These are phyloP conservation scores for Parasteatoda lunata DNA, from an alignment of 2,888 invertebrate genomes.

Conservation along the genomic window DNA sequence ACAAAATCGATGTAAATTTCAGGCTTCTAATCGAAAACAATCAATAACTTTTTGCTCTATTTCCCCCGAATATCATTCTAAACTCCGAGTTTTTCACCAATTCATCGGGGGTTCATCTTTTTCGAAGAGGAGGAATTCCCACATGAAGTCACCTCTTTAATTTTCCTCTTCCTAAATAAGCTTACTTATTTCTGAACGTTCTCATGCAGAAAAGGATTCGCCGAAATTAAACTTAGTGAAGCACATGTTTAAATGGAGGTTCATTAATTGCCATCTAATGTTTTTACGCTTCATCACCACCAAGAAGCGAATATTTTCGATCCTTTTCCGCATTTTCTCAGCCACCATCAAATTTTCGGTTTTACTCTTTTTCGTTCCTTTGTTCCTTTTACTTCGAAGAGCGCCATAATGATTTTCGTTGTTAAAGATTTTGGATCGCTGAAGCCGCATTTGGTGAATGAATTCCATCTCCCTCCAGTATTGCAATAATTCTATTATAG, in stretches of 20 bases:
- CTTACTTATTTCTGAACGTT: slow-evolving; percentile 37
- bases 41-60: too few species aligned
- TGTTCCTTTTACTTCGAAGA: slow-evolving; percentile 8
- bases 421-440: slow-evolving; percentile 49
- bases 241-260: slow-evolving; percentile 66
- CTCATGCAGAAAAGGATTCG: slow-evolving; percentile 42
- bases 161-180: slow-evolving; percentile 43
- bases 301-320: slow-evolving; percentile 45
- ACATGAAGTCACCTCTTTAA: slow-evolving; percentile 40
- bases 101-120: slow-evolving; percentile 53
- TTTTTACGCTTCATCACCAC: slow-evolving; percentile 59
- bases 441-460: slow-evolving; percentile 42
- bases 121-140: slow-evolving; percentile 13
- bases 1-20: too few species aligned
- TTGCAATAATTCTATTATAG: slow-evolving; percentile 57
- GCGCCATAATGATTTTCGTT: slow-evolving; percentile 53
- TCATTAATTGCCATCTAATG: slow-evolving; percentile 64
- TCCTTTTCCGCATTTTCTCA: slow-evolving; percentile 59
- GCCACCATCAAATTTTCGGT: slow-evolving; percentile 66
- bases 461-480: slow-evolving; percentile 52
- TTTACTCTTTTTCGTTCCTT: slow-evolving; percentile 54
- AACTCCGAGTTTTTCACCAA: slow-evolving; percentile 48
- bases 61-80: too few species aligned
- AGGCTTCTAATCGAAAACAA: too few species aligned
- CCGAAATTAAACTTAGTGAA: slow-evolving; percentile 66